Base-by-base conservation (phyloP, 2,888 invertebrate species). In the Neoaliturus tenellus region DNA sequence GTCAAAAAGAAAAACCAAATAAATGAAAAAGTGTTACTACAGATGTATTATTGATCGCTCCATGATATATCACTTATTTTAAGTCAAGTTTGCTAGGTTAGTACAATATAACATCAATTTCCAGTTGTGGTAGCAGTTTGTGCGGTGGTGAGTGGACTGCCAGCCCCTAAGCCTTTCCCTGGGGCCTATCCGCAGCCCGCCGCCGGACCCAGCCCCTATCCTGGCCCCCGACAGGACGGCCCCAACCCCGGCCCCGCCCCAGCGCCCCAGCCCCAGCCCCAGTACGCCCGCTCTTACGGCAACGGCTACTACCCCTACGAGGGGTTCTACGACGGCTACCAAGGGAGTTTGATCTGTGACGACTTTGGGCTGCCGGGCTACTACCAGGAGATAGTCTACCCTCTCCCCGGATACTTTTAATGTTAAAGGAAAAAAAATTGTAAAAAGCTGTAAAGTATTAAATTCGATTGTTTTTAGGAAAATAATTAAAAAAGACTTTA, bases 351-450 rank as follows among this genome's bases (percentile, higher is more conserved):
- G 1, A n/a, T n/a, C n/a, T 62, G 62, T 31, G 31, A 62, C 62
- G 62, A 62, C 28, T 62, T 10, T 14, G 31, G 3, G 14, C 62
- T 62, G 4, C 62, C 62, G 8, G 62, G 62, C 28, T 62, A 62
- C 62, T 28, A 28, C 62, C 62, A 62, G 62, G 62, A 62, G 14
- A 28, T 62, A 10, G 20, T 62, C 28, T 62, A 62, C 62, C 62
- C 62, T 5, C 12, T 25, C 3, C 20, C 28, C 14, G 62, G 62
- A 8, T 62, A 25, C 62, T 62, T 62, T 5, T 62, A 62, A 23
- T 20, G 14, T 41, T 41, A 10, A 6, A 41, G 14, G 14, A 10
- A 41, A 41, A 41, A 10, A 41, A 41, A 41, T 41, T 41, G 8
- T 41, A 41, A n/a, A n/a, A n/a, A n/a, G n/a, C n/a, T n/a, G n/a